Conservation (phyloP, 1,140 invertebrate species). For the Fragariocoptes setiger region DNA sequence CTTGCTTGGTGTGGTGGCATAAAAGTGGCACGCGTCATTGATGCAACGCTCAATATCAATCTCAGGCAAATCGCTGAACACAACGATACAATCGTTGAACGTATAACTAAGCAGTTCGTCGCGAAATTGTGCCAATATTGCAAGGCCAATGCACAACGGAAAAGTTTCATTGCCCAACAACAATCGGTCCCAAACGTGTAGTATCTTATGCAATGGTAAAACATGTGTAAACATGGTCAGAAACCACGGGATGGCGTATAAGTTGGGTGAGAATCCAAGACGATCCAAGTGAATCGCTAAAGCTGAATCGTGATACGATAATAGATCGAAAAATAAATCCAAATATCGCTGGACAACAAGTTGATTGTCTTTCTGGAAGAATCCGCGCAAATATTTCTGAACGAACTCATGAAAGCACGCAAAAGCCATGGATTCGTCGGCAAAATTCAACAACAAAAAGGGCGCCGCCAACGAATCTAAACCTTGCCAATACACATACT, state of each 20-base stretch:
- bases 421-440: conserved; percentile 80
- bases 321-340: conserved; percentile 76
- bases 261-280: conserved; percentile 81
- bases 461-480: conserved; percentile 87
- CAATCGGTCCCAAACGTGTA: conserved; percentile 89
- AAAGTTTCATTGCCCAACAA: conserved; percentile 70
- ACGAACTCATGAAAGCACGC: conserved; percentile 75
- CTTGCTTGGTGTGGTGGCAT: conserved; percentile 43
- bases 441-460: conserved; percentile 84
- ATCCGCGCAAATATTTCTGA: conserved; percentile 78
- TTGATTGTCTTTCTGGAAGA: conserved; percentile 96
- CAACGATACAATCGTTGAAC: conserved; percentile 83
- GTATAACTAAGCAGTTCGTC: conserved; percentile 51
- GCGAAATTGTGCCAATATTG: conserved; percentile 58
- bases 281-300: conserved; percentile 61
- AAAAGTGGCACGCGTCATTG: conserved; percentile 52
- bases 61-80: conserved; percentile 92
- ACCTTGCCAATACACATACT: conserved; percentile 98
- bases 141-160: conserved; percentile 71
- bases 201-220: conserved; percentile 86
- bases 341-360: conserved; percentile 87
- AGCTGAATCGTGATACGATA: conserved; percentile 74
- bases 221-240: conserved; percentile 79
- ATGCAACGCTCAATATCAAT: conserved; percentile 79
- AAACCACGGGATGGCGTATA: conserved; percentile 99